A percentile compares a stretch with the other conserved stretches of the same genome.
Conservation (phyloP, 2,888 invertebrate genomes). For the Ecdyonurus torrentis region DNA sequence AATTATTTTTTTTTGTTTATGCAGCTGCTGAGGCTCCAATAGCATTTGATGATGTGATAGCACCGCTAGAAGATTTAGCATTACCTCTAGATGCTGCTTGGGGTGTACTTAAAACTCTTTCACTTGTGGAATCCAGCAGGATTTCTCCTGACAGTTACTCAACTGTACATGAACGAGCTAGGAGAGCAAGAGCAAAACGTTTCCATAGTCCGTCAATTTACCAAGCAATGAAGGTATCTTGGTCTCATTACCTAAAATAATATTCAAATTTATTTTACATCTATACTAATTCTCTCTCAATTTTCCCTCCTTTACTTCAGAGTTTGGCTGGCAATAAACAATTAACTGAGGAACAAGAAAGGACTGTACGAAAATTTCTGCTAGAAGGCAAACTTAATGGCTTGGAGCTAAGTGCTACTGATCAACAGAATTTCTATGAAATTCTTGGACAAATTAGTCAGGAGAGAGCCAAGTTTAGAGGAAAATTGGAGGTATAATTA, state of each 20-base stretch:
- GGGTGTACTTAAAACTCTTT: constrained; percentile 73
- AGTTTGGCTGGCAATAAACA: constrained; percentile 17
- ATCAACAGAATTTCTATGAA: constrained; percentile 35
- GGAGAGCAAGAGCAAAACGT: constrained; percentile 53
- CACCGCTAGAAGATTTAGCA: constrained; percentile 55
- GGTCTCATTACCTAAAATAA: too few relatives aligned
- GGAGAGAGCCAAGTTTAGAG: constrained; percentile 43
- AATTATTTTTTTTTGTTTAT: too few relatives aligned
- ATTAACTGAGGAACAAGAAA: constrained; percentile 41
- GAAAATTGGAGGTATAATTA: constrained; percentile 38
- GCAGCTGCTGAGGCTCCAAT: constrained; percentile 21
- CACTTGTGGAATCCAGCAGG: constrained; percentile 56
- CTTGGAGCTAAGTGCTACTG: constrained; percentile 40
- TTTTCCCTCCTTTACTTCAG: not conserved
- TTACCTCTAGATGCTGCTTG: constrained; percentile 65
- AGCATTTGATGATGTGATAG: constrained; percentile 40
- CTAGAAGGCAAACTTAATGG: constrained; percentile 75
- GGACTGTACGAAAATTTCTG: constrained; percentile 58
- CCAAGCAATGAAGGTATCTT: constrained; percentile 20
- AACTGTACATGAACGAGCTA: constrained; percentile 62
- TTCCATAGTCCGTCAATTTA: constrained; percentile 54
- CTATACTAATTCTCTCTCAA: too few relatives aligned
- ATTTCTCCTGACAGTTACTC: constrained; percentile 66
- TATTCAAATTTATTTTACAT: too few relatives aligned
- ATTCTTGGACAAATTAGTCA: constrained; percentile 34